phyloP scores from a whole-genome alignment of 2,888 invertebrate genomes.

The Blera fallax region DNA sequence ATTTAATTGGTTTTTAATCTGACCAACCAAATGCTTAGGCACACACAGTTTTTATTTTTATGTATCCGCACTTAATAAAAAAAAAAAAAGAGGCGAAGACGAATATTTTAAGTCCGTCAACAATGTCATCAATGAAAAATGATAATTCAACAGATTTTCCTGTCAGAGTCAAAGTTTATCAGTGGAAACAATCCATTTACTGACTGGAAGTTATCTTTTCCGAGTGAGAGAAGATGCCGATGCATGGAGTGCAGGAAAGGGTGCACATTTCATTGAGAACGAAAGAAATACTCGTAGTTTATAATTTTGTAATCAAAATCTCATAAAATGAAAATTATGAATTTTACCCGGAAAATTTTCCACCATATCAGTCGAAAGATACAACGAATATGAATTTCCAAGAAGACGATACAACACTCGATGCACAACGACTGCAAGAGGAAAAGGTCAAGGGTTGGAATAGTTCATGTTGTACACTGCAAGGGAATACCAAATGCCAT shows the following conservation, averaged over 20 bases:
- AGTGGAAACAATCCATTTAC: conserved; percentile 44
- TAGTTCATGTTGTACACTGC: conserved; percentile 25
- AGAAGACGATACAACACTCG: conserved; percentile 3
- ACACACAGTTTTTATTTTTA: conserved; percentile 22
- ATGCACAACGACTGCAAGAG: not conserved
- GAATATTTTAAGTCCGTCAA: conserved; percentile 43
- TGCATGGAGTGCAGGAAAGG: not conserved
- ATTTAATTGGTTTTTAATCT: conserved; percentile 68
- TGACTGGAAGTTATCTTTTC: not conserved
- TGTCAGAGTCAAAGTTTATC: conserved; percentile 67
- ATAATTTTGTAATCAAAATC: conserved; percentile 57
- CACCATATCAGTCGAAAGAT: conserved; percentile 47
- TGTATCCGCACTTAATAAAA: not conserved
- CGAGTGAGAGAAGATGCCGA: too few relatives aligned
- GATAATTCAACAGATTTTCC: conserved; percentile 45
- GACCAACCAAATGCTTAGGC: conserved; percentile 21
- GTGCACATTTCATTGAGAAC: not conserved
- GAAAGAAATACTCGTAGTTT: too few relatives aligned
- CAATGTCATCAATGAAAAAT: conserved; percentile 35
- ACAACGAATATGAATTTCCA: not conserved
- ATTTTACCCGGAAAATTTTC: conserved; percentile 59
- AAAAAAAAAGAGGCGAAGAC: not conserved
- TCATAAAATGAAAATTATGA: conserved; percentile 68
- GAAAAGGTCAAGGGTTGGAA: not conserved
- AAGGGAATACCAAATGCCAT: conserved; percentile 24